Evolutionary conservation across 2,888 invertebrate species (phyloP).

Genomic region (Zygaena filipendulae): DNA sequence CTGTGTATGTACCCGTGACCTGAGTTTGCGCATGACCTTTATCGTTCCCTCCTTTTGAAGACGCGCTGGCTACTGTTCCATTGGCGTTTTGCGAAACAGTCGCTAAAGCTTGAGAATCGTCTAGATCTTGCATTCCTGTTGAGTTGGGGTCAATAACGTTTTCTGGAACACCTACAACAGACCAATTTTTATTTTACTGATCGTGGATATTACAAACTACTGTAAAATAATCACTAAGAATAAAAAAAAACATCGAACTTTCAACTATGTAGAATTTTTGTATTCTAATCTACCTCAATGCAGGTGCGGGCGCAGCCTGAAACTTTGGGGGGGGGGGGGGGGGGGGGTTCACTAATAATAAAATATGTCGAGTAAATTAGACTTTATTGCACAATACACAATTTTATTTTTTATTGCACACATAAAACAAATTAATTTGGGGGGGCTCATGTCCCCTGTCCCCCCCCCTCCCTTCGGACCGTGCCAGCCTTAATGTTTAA

Average conservation of each 20-base stretch:
- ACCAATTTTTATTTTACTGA: no score
- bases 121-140: conserved; percentile 56
- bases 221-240: background rate
- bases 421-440: no score
- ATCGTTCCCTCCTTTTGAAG: conserved; percentile 79
- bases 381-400: no score
- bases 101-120: conserved; percentile 80
- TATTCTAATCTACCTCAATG: background rate
- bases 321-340: no score
- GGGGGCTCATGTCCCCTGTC: no score
- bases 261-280: background rate
- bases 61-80: conserved; percentile 80
- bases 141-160: conserved; percentile 48
- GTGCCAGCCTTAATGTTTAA: no score
- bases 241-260: background rate
- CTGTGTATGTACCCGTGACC: conserved; percentile 83
- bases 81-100: conserved; percentile 65
- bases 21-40: conserved; percentile 84
- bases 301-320: background rate
- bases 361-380: no score
- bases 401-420: no score
- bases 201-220: no score
- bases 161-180: conserved; percentile 40
- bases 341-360: no score
- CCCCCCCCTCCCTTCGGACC: no score